These are phyloP conservation scores for Palythoa heliodiscus DNA, from an alignment of 92 coral and sea anemone species.

Conservation along the genomic window DNA sequence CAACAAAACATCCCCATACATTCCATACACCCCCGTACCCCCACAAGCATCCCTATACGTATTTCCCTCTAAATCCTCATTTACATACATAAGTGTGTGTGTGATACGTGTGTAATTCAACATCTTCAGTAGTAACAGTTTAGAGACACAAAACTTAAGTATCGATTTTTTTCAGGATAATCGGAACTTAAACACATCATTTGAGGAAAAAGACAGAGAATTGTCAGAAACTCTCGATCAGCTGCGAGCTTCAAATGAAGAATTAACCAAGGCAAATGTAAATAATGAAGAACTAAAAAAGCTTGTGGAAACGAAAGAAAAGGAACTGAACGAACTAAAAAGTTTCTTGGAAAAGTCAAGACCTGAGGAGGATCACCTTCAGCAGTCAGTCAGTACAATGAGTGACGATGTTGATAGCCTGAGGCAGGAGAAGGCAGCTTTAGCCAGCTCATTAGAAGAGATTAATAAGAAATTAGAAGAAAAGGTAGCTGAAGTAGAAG, in stretches of 20 bases:
- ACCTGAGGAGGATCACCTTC: conserved; percentile 13
- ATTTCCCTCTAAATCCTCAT: not conserved
- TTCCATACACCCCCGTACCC: too few relatives aligned
- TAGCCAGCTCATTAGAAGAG: conserved; percentile 20
- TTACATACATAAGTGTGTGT: not conserved
- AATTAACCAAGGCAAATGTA: conserved; percentile 44
- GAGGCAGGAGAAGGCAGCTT: conserved; percentile 14
- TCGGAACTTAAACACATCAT: conserved; percentile 71
- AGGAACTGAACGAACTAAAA: conserved; percentile 58
- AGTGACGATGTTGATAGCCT: conserved; percentile 35
- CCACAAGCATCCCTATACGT: too few relatives aligned
- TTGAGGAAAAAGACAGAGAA: conserved; percentile 83
- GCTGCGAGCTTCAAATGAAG: conserved; percentile 56
- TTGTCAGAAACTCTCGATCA: conserved; percentile 47
- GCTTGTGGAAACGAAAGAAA: conserved; percentile 53
- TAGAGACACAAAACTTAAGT: not conserved
- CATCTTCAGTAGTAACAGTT: not conserved
- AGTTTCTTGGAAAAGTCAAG: conserved; percentile 16
- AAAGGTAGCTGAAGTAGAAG: conserved; percentile 27
- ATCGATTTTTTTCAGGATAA: conserved; percentile 51
- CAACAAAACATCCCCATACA: too few relatives aligned
- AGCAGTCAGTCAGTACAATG: conserved; percentile 10
- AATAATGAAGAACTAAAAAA: conserved; percentile 62
- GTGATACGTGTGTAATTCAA: not conserved
- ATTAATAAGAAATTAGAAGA: conserved; percentile 16